Conservation (phyloP, 2,797 vertebrate genomes). For the Emydoidea blandingii region DNA sequence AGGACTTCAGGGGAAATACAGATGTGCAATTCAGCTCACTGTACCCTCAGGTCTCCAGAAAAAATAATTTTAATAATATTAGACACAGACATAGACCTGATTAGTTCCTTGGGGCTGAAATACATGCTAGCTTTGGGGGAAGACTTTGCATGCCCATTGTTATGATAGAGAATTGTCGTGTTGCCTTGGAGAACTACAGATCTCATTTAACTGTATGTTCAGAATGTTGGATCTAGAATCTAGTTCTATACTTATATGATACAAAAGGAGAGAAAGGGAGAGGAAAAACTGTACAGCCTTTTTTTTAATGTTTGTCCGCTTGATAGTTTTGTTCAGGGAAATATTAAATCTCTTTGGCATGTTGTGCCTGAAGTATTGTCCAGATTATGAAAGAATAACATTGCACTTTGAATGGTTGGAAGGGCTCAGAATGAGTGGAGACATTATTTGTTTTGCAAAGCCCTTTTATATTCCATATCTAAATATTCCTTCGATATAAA, state of each 20-base stretch:
- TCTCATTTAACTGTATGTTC: neutral
- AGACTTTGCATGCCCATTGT: neutral
- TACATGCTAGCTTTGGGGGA: neutral
- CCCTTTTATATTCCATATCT: constrained; percentile 59
- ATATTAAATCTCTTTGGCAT: constrained; percentile 54
- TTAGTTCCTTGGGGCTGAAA: neutral
- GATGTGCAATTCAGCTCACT: neutral
- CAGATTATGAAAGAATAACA: constrained; percentile 49
- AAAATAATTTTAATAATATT: neutral
- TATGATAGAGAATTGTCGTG: neutral
- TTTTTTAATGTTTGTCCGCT: constrained; percentile 32
- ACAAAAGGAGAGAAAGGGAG: neutral
- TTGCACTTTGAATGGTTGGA: constrained; percentile 29
- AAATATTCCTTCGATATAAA: constrained; percentile 71
- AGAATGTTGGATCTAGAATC: constrained; percentile 10
- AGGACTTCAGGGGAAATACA: neutral
- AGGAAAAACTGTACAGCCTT: constrained; percentile 2
- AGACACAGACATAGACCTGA: neutral
- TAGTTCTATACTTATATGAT: neutral
- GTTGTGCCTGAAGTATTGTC: constrained; percentile 39
- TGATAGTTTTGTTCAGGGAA: constrained; percentile 35
- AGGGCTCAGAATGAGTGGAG: constrained; percentile 41
- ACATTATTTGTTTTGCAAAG: constrained; percentile 68
- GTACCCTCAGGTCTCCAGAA: neutral
- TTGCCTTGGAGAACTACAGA: neutral